phyloP scores from a whole-genome alignment of 2,113 vertebrate species.

The Bujurquina vittata region DNA sequence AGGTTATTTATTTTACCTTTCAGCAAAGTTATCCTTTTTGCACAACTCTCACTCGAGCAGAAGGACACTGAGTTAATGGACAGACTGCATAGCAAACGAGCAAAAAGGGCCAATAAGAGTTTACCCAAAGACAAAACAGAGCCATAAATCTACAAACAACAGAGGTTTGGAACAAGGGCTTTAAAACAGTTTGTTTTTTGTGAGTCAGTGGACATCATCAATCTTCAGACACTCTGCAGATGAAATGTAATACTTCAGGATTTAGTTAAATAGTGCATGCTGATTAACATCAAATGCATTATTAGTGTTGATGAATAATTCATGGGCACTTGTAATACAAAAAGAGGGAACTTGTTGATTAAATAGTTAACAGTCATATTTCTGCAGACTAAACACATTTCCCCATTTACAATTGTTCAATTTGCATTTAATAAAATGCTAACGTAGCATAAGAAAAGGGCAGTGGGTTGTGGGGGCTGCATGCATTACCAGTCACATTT shows the following conservation, averaged over 20 bases:
- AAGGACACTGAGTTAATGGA: slow-evolving; percentile 52
- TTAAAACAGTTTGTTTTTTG: slow-evolving; percentile 57
- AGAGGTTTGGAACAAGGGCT: slow-evolving; percentile 51
- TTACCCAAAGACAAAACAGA: slow-evolving; percentile 35
- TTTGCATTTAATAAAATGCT: slow-evolving; percentile 71
- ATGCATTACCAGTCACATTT: slow-evolving; percentile 39
- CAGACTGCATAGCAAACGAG: slow-evolving; percentile 55
- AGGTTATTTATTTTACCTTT: slow-evolving; percentile 57
- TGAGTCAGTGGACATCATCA: slow-evolving; percentile 49
- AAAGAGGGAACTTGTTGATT: slow-evolving; percentile 46
- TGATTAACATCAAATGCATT: slow-evolving; percentile 58
- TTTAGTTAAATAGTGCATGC: slow-evolving; percentile 34
- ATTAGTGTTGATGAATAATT: slow-evolving; percentile 63
- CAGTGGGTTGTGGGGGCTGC: slow-evolving; percentile 16
- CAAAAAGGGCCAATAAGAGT: slow-evolving; percentile 31
- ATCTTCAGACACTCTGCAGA: slow-evolving; percentile 51
- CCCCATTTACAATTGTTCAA: slow-evolving; percentile 48
- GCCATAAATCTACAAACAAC: slow-evolving; percentile 66
- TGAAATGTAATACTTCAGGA: slow-evolving; percentile 46
- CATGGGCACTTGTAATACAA: slow-evolving; percentile 48
- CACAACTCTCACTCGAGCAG: slow-evolving; percentile 47
- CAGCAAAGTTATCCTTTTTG: slow-evolving; percentile 43
- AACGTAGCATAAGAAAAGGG: slow-evolving; percentile 70
- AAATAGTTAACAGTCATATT: slow-evolving; percentile 59
- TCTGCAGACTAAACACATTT: slow-evolving; percentile 64